Percentiles rank a stretch among this genome's conserved stretches.
Evolutionary conservation across 1,140 invertebrate species (phyloP).

Genomic region (Trichonephila clavata): DNA sequence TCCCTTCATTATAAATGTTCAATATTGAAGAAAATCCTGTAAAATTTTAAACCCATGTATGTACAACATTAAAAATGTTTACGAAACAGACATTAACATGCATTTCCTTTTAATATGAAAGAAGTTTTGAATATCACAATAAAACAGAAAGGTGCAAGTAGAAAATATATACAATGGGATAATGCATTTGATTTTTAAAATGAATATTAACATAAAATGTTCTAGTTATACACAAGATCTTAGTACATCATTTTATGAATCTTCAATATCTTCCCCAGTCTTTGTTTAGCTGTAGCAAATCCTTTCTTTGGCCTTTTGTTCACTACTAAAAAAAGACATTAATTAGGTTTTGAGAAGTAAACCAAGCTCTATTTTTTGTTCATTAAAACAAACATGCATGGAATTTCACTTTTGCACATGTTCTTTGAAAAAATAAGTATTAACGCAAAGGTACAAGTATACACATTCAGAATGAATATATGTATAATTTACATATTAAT

Average conservation of each 20-base stretch:
- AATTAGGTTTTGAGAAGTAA: too few species aligned
- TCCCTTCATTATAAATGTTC: not conserved
- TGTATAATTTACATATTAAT: too few species aligned
- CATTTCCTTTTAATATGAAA: not conserved
- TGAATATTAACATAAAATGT: not conserved
- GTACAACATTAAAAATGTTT: not conserved
- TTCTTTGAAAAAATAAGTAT: too few species aligned
- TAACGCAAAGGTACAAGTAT: too few species aligned
- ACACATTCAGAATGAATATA: too few species aligned
- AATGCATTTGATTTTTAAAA: slow-evolving; percentile 32
- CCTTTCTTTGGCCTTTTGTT: slow-evolving; percentile 91
- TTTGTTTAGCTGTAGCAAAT: slow-evolving; percentile 94
- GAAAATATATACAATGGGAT: slow-evolving; percentile 21
- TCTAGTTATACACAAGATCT: slow-evolving; percentile 16
- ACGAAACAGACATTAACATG: not conserved
- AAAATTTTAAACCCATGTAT: too few species aligned
- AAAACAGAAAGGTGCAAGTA: not conserved
- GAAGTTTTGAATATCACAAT: slow-evolving; percentile 24
- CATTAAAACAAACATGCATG: too few species aligned
- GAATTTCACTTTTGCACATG: too few species aligned
- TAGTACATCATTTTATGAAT: slow-evolving; percentile 90
- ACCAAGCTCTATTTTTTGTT: too few species aligned
- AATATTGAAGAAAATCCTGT: not conserved
- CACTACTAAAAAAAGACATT: slow-evolving; percentile 79
- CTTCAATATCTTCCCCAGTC: slow-evolving; percentile 93